These are phyloP conservation scores for Furcifer pardalis DNA, from an alignment of 2,797 vertebrate genomes.

Conservation along the genomic window DNA sequence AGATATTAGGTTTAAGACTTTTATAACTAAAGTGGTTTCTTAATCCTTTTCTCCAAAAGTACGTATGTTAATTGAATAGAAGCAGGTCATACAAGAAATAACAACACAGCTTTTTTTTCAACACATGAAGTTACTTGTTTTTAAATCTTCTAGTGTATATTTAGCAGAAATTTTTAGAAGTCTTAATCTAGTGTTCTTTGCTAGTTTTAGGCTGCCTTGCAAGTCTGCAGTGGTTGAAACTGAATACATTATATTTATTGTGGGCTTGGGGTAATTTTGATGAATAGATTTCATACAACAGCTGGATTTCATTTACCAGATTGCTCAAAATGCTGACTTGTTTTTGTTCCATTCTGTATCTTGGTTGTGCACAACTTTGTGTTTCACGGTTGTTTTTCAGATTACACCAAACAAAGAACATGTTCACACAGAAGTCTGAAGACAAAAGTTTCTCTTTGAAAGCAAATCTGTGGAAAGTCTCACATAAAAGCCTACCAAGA, in stretches of 20 bases:
- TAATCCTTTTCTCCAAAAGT: neutral
- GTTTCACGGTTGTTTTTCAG: slow-evolving; percentile 46
- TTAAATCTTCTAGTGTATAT: neutral
- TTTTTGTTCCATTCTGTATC: slow-evolving; percentile 53
- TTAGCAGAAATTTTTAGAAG: neutral
- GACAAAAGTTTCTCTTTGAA: slow-evolving; percentile 44
- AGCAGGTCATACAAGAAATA: neutral
- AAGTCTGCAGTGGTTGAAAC: slow-evolving; percentile 61
- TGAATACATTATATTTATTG: slow-evolving; percentile 67
- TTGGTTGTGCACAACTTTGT: slow-evolving; percentile 49
- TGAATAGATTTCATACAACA: slow-evolving; percentile 70
- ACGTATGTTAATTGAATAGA: neutral
- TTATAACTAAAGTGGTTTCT: neutral
- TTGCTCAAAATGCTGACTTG: slow-evolving; percentile 59
- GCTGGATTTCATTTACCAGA: slow-evolving; percentile 67
- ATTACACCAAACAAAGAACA: slow-evolving; percentile 41
- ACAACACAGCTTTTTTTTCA: neutral
- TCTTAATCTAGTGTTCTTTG: slow-evolving; percentile 25
- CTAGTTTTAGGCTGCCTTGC: slow-evolving; percentile 47
- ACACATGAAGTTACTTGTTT: neutral
- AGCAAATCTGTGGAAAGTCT: slow-evolving; percentile 45
- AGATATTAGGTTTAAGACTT: neutral
- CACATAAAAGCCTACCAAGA: slow-evolving; percentile 1
- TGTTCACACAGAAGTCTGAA: slow-evolving; percentile 38
- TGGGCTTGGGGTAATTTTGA: slow-evolving; percentile 61